Evolutionary conservation across 2,888 invertebrate genomes (phyloP), one percentile per base, ranked within the genome.

Genomic region (Nomada ruficornis): DNA sequence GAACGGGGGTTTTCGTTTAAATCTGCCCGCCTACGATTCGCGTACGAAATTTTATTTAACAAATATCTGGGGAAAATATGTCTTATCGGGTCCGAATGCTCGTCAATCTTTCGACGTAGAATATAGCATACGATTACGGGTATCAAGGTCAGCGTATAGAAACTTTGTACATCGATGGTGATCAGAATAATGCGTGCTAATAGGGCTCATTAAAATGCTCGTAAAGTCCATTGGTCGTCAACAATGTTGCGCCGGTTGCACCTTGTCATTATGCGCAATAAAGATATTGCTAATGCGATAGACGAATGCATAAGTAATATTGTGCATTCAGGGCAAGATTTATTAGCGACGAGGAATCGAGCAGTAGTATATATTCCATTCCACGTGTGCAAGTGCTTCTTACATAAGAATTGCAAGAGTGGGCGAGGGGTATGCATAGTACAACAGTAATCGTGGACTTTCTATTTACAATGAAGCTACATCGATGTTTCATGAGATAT

Each of bases 181-280:
- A 7, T 55, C 57, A 29, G 20, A 54, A 23, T 47, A 63, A 54
- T 26, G n/a, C 64, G 11, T 57, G 60, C 71, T 77, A 68, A 83
- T 77, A 52, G 64, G 52, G 65, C 5, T 50, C 36, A 36, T 84
- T 84, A 75, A 54, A 69, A 72, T 42, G 62, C 50, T 54, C 68
- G 62, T 83, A 81, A 81, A 83, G 20, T 72, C 20, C 62, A 83
- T 72, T 62, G 64, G 69, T 71, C 44, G 71, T 15, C 60, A 52
- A 80, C 73, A 80, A 79, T 54, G 83, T 84, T 72, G 62, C 54
- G 18, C 11, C 26, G 20, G 76, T 82, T 63, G 57, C 57, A 20
- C 36, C 55, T 47, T 69, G 42, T 70, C 69, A 50, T 76, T 72
- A 65, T 44, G 50, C 63, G 59, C 20, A 67, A 73, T 80, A 79